phyloP scores from a whole-genome alignment of 1,140 invertebrate genomes.

The Drosophila ogumai region DNA sequence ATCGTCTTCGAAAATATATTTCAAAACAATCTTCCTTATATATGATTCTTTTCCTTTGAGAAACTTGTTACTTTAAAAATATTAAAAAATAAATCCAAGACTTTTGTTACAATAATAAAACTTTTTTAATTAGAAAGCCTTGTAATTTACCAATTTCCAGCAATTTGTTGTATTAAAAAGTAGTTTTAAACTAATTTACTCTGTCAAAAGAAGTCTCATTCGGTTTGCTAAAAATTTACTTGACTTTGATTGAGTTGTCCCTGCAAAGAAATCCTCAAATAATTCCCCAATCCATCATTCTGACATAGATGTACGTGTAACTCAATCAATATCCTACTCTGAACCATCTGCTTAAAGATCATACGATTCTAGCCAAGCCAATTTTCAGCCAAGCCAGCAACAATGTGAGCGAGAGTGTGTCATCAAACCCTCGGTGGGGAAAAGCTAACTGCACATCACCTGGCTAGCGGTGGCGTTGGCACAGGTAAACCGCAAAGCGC shows the following conservation, averaged over 20 bases:
- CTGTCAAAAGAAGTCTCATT: not conserved
- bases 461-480: slow-evolving; percentile 17
- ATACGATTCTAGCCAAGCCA: slow-evolving; percentile 5
- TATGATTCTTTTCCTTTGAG: no score
- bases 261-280: not conserved
- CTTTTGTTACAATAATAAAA: not conserved
- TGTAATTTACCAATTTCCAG: not conserved
- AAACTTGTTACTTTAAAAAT: no score
- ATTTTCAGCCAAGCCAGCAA: slow-evolving; percentile 7
- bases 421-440: slow-evolving; percentile 23
- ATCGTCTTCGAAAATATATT: no score
- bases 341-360: slow-evolving; percentile 6
- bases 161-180: not conserved
- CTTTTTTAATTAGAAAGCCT: accelerated
- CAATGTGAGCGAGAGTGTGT: slow-evolving; percentile 23
- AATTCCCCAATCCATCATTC: slow-evolving; percentile 5
- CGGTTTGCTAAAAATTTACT: not conserved
- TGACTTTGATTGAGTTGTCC: not conserved
- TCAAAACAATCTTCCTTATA: no score
- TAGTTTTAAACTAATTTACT: no score
- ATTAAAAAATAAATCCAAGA: no score
- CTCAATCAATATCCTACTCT: slow-evolving; percentile 9
- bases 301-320: not conserved
- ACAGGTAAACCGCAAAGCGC: slow-evolving; percentile 60
- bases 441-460: slow-evolving; percentile 68